A percentile compares a stretch with the other conserved stretches of the same genome.
Evolutionary conservation across 2,888 invertebrate genomes (phyloP).

Genomic region (Lamellibrachia satsuma): DNA sequence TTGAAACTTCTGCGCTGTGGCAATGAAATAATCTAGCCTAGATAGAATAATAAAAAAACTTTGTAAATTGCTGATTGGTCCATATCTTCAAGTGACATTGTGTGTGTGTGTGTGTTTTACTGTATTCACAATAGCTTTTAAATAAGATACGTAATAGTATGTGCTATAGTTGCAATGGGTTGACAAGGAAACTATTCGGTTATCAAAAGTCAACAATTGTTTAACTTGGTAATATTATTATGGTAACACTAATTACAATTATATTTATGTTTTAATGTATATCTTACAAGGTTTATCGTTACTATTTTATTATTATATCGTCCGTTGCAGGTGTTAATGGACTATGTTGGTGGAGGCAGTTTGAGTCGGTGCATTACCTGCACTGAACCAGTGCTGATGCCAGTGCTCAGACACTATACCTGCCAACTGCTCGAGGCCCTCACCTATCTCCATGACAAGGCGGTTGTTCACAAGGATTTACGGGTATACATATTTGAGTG

Average conservation of each 20-base stretch:
- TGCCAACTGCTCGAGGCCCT: slow-evolving; percentile 79
- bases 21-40: neutral
- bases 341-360: slow-evolving; percentile 65
- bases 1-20: neutral
- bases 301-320: neutral
- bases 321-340: slow-evolving; percentile 63
- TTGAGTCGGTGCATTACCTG: slow-evolving; percentile 69
- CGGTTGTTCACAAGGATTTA: slow-evolving; percentile 85
- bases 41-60: too few relatives aligned
- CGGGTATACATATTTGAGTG: slow-evolving; percentile 40
- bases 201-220: neutral
- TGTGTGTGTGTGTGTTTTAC: too few relatives aligned
- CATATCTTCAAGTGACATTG: too few relatives aligned
- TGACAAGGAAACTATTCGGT: too few relatives aligned
- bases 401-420: slow-evolving; percentile 75
- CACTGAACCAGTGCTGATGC: slow-evolving; percentile 69
- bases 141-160: too few relatives aligned
- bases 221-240: neutral
- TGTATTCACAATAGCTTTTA: too few relatives aligned
- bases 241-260: neutral
- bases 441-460: slow-evolving; percentile 81
- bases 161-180: too few relatives aligned
- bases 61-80: too few relatives aligned
- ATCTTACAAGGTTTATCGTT: neutral
- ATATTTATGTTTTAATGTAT: neutral